Evolutionary conservation across 2,888 invertebrate genomes (phyloP).

Genomic region (Lysandra bellargus): DNA sequence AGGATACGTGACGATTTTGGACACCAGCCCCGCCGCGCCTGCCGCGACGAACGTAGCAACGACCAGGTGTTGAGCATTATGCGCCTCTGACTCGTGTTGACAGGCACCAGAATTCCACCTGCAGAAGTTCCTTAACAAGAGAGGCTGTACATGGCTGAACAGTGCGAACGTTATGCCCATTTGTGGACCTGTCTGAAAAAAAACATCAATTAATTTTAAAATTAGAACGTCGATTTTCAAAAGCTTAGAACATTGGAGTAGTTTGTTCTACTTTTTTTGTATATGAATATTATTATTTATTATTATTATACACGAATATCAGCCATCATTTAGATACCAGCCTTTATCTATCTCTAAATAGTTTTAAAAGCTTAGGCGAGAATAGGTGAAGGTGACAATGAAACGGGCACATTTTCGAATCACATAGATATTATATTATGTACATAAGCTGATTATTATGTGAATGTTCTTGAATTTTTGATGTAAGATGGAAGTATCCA

Average conservation of each 20-base stretch:
- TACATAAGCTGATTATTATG: no score
- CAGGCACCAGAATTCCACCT: conserved; percentile 40
- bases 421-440: no score
- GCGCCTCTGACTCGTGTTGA: conserved; percentile 40
- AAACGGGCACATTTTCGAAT: no score
- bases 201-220: not conserved
- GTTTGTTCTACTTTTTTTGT: no score
- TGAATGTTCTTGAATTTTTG: no score
- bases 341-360: no score
- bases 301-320: no score
- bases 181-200: conserved; percentile 65
- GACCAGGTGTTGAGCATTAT: conserved; percentile 54
- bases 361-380: no score
- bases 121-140: conserved; percentile 46
- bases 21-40: conserved; percentile 85
- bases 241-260: not conserved
- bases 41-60: conserved; percentile 79
- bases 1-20: conserved; percentile 92
- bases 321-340: no score
- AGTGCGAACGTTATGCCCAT: conserved; percentile 63
- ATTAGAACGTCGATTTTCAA: not conserved
- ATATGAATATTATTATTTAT: no score
- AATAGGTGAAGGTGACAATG: no score
- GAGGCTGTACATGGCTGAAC: conserved; percentile 57
- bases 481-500: no score